A percentile compares a stretch with the other conserved stretches of the same genome.
phyloP scores from a whole-genome alignment of 2,797 vertebrate species.

The Salmo trutta region DNA sequence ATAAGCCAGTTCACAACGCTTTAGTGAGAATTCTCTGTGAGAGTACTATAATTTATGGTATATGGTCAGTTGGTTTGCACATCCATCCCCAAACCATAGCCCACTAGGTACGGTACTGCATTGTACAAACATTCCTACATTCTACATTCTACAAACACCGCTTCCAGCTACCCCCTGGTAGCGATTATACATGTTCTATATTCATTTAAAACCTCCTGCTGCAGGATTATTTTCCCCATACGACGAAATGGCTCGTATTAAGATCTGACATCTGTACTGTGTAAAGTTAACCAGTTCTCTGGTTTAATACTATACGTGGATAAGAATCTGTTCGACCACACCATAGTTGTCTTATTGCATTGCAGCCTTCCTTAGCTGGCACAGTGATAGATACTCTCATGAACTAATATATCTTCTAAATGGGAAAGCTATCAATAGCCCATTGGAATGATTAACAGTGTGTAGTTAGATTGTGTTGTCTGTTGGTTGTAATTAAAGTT shows the following conservation, averaged over 20 bases:
- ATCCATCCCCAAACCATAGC: too few species aligned
- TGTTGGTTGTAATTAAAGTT: conserved; percentile 37
- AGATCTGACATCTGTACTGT: not conserved
- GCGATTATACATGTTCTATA: too few species aligned
- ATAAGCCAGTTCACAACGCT: too few species aligned
- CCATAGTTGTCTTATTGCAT: not conserved
- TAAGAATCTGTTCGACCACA: not conserved
- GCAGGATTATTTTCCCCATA: too few species aligned
- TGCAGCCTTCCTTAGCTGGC: conserved; percentile 17
- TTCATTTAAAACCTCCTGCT: too few species aligned
- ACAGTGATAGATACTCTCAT: conserved; percentile 39
- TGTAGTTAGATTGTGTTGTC: conserved; percentile 50
- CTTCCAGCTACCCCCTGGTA: too few species aligned
- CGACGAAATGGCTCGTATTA: too few species aligned
- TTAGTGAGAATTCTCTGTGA: too few species aligned
- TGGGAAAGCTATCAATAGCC: conserved; percentile 36
- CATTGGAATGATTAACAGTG: conserved; percentile 45
- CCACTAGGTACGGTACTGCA: too few species aligned
- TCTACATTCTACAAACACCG: not conserved
- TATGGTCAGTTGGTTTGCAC: too few species aligned
- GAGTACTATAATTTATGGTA: too few species aligned
- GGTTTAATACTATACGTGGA: not conserved
- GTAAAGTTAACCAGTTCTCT: not conserved
- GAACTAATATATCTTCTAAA: conserved; percentile 34
- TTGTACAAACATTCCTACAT: too few species aligned